Percentiles rank a stretch among this genome's conserved stretches.
These are phyloP conservation scores for Synanthedon andrenaeformis DNA, from an alignment of 2,888 invertebrate genomes.

Conservation along the genomic window DNA sequence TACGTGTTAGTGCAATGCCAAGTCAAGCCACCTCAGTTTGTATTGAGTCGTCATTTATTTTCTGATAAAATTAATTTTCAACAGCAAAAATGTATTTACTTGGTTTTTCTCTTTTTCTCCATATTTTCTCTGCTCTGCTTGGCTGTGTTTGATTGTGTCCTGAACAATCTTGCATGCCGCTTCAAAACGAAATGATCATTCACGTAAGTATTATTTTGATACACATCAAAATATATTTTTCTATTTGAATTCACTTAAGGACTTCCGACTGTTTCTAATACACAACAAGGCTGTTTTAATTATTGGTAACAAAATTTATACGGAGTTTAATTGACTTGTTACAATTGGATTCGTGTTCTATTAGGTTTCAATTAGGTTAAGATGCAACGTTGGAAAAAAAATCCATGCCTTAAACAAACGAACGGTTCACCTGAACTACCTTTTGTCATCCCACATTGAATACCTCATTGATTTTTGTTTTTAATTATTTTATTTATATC, in stretches of 20 bases:
- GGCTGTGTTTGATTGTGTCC: constrained; percentile 86
- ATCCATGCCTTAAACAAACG: constrained; percentile 13
- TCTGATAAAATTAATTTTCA: constrained; percentile 59
- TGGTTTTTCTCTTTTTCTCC: constrained; percentile 82
- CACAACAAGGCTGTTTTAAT: constrained; percentile 4
- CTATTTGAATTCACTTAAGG: constrained; percentile 16
- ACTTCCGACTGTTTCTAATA: constrained; percentile 8
- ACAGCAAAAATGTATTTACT: constrained; percentile 76
- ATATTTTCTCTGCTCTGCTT: constrained; percentile 87
- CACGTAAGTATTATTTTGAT: constrained; percentile 80
- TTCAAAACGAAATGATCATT: constrained; percentile 78
- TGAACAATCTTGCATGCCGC: constrained; percentile 82
- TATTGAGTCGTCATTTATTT: constrained; percentile 65
- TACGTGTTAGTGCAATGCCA: constrained; percentile 5
- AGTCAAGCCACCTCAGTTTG: constrained; percentile 62
- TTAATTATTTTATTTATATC: constrained; percentile 42
- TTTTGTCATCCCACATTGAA: constrained; percentile 40
- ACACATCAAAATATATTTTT: constrained; percentile 51
- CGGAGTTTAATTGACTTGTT: neutral
- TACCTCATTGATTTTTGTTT: constrained; percentile 37
- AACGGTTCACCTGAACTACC: constrained; percentile 39
- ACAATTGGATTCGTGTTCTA: constrained; percentile 3
- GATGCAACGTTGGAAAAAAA: constrained; percentile 16
- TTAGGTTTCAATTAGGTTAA: constrained; percentile 16
- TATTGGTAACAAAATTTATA: neutral